phyloP scores from a whole-genome alignment of 2,113 vertebrate species.

The Campylomormyrus numenius region DNA sequence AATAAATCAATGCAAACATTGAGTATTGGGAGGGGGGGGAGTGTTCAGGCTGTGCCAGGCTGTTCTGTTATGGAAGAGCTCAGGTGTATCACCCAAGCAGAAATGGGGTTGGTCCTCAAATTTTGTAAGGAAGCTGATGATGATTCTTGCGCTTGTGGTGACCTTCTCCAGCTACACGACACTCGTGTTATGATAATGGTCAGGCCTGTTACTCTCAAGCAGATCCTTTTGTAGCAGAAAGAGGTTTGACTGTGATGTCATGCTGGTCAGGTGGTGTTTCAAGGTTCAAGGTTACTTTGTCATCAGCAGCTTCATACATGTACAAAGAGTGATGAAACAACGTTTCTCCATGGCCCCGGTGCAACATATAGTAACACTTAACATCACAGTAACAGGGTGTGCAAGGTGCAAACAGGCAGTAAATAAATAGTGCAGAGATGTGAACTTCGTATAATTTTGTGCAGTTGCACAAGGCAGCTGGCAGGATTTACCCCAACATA shows the following conservation, averaged over 20 bases:
- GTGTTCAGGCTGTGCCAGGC: not conserved
- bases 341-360: no score
- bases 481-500: no score
- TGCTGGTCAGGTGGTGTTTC: not conserved
- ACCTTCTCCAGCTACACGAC: not conserved
- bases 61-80: not conserved
- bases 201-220: not conserved
- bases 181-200: not conserved
- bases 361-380: no score
- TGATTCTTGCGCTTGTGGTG: not conserved
- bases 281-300: no score
- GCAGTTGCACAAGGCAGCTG: no score
- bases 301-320: no score
- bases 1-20: constrained; percentile 17
- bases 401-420: no score
- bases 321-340: no score
- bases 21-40: not conserved
- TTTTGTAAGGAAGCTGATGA: not conserved
- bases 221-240: not conserved
- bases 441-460: no score
- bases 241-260: not conserved
- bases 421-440: no score
- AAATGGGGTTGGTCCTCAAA: not conserved
- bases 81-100: not conserved
- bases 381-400: no score